Evolutionary conservation across 2,113 vertebrate species (phyloP).

Genomic region (Sinocyclocheilus anshuiensis): DNA sequence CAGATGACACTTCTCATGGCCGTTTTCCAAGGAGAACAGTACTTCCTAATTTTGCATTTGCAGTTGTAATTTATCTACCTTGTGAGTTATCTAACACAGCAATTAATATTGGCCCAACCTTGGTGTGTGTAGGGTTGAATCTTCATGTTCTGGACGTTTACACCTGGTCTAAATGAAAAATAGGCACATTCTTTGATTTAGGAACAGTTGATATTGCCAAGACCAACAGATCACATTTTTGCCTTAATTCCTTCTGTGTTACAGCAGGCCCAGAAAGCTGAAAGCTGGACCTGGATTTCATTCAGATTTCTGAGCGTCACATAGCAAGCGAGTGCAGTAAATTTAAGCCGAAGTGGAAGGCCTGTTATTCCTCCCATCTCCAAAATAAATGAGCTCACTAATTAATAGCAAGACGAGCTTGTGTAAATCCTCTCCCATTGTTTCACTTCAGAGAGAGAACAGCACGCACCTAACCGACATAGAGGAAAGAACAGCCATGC

Average conservation of each 20-base stretch:
- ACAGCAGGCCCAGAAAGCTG: slow-evolving; percentile 12
- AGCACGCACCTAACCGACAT: slow-evolving; percentile 37
- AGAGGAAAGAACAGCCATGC: slow-evolving; percentile 29
- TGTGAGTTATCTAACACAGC: background rate
- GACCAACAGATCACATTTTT: slow-evolving; percentile 51
- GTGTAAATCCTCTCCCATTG: slow-evolving; percentile 50
- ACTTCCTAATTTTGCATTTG: slow-evolving; percentile 14
- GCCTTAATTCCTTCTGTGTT: slow-evolving; percentile 41
- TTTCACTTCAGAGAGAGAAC: slow-evolving; percentile 31
- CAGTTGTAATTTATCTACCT: slow-evolving; percentile 10
- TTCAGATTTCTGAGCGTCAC: slow-evolving; percentile 32
- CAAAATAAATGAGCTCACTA: slow-evolving; percentile 58
- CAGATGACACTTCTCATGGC: slow-evolving; percentile 6
- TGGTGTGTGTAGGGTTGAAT: slow-evolving; percentile 15
- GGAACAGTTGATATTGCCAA: slow-evolving; percentile 45
- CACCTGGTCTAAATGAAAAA: slow-evolving; percentile 48
- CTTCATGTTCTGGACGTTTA: slow-evolving; percentile 31
- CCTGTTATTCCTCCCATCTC: slow-evolving; percentile 49
- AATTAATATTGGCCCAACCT: slow-evolving; percentile 5
- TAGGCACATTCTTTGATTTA: slow-evolving; percentile 45
- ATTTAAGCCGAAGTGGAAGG: slow-evolving; percentile 49
- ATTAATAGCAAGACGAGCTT: slow-evolving; percentile 56
- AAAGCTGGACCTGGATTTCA: slow-evolving; percentile 32
- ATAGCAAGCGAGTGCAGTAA: slow-evolving; percentile 41
- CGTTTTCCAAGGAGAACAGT: slow-evolving; percentile 5